These are phyloP conservation scores for Ophthalmolycus amberensis DNA, from an alignment of 2,113 vertebrate species.

Conservation along the genomic window DNA sequence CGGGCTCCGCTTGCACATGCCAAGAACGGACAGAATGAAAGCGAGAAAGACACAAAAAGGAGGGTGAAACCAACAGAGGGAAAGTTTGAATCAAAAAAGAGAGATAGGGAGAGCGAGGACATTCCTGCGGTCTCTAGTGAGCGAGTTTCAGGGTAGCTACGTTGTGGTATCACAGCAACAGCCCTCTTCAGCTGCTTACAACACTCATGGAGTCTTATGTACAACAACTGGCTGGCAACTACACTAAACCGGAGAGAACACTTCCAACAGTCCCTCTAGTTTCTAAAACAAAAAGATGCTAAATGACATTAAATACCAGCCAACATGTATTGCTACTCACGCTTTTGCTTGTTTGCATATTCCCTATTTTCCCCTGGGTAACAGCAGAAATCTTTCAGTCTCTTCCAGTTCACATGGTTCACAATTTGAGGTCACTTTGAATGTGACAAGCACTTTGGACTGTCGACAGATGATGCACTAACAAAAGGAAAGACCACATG, in stretches of 20 bases:
- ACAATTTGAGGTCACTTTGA: not conserved
- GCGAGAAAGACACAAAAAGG: constrained; percentile 58
- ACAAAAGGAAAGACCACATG: not conserved
- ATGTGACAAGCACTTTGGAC: not conserved
- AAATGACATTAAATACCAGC: not conserved
- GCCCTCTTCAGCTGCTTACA: constrained; percentile 71
- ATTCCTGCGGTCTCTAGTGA: constrained; percentile 66
- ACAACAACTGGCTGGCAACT: constrained; percentile 54
- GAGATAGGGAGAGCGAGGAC: constrained; percentile 59
- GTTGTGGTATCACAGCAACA: constrained; percentile 70
- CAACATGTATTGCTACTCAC: not conserved
- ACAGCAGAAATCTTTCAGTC: not conserved
- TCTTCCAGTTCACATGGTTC: not conserved
- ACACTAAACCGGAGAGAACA: constrained; percentile 13
- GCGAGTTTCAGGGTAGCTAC: constrained; percentile 54
- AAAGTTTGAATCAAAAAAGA: constrained; percentile 44
- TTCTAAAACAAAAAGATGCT: constrained; percentile 1
- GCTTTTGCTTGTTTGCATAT: not conserved
- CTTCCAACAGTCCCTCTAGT: constrained; percentile 20
- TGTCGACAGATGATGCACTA: not conserved
- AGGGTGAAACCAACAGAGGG: constrained; percentile 30
- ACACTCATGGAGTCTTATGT: constrained; percentile 55
- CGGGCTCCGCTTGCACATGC: constrained; percentile 65
- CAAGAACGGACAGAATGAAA: constrained; percentile 58
- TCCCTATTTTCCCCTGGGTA: not conserved